Conservation (phyloP, 1,140 invertebrate genomes). For the Drosophila orena region DNA sequence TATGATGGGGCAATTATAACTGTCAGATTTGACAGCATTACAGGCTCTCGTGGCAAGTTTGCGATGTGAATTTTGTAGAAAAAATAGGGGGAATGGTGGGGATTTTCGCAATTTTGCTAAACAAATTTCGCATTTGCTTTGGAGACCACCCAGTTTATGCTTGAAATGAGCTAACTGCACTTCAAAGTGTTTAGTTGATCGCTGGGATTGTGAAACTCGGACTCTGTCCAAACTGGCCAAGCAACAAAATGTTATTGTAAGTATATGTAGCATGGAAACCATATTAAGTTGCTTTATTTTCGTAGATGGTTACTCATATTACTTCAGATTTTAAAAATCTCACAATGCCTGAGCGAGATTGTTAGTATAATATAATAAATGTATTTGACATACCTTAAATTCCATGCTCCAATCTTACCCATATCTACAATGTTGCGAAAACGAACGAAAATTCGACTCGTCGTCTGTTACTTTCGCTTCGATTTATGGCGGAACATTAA, state of each 20-base stretch:
- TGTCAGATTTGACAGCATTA: constrained; percentile 74
- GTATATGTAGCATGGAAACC: not conserved
- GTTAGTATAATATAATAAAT: not conserved
- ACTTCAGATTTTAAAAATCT: too few species aligned
- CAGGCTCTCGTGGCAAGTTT: constrained; percentile 38
- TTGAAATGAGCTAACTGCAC: constrained; percentile 1
- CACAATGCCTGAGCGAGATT: too few species aligned
- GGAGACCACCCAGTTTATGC: constrained; percentile 26
- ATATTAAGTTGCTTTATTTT: too few species aligned
- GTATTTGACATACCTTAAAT: not conserved
- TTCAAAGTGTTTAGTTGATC: not conserved
- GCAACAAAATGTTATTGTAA: not conserved
- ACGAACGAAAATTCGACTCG: constrained; percentile 12
- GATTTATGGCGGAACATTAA: constrained; percentile 81
- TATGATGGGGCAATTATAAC: constrained; percentile 79
- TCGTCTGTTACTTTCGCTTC: constrained; percentile 29
- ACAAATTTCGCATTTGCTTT: constrained; percentile 25
- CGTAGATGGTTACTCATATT: too few species aligned
- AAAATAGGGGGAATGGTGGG: not conserved
- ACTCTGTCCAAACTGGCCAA: not conserved
- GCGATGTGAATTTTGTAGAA: constrained; percentile 25
- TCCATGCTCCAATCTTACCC: not conserved
- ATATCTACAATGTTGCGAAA: constrained; percentile 50
- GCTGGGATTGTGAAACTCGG: not conserved
- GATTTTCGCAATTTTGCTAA: constrained; percentile 27